phyloP scores from a whole-genome alignment of 1,140 invertebrate genomes.

The Leptoteleia sp. region DNA sequence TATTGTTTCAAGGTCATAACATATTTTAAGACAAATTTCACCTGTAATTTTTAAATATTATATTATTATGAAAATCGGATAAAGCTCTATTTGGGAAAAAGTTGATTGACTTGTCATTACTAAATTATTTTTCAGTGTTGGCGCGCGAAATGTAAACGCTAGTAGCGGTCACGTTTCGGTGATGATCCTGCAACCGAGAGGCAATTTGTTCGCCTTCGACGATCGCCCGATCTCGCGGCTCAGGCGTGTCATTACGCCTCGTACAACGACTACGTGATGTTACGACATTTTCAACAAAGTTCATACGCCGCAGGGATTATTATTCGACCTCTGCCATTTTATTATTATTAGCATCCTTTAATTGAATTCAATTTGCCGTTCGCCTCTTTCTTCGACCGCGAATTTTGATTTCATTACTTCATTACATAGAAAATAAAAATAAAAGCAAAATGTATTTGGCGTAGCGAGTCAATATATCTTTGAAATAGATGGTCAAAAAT shows the following conservation, averaged over 20 bases:
- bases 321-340: slow-evolving; percentile 21
- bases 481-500: no score
- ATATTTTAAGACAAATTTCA: no score
- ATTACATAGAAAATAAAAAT: no score
- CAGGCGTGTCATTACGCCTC: slow-evolving; percentile 68
- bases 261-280: slow-evolving; percentile 66
- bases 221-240: slow-evolving; percentile 54
- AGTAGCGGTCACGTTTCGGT: slow-evolving; percentile 72
- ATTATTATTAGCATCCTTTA: slow-evolving; percentile 26
- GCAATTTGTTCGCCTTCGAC: slow-evolving; percentile 58
- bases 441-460: no score
- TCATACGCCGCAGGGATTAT: slow-evolving; percentile 27
- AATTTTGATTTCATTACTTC: slow-evolving; percentile 11
- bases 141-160: slow-evolving; percentile 65
- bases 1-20: no score
- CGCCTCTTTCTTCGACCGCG: background rate
- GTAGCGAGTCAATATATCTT: background rate
- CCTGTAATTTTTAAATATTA: no score
- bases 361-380: slow-evolving; percentile 12
- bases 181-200: slow-evolving; percentile 53
- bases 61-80: no score
- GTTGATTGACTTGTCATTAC: no score
- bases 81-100: no score
- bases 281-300: slow-evolving; percentile 47
- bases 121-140: no score